A percentile compares a stretch with the other conserved stretches of the same genome.
Evolutionary conservation across 2,888 invertebrate species (phyloP).

Genomic region (Bibio marci): DNA sequence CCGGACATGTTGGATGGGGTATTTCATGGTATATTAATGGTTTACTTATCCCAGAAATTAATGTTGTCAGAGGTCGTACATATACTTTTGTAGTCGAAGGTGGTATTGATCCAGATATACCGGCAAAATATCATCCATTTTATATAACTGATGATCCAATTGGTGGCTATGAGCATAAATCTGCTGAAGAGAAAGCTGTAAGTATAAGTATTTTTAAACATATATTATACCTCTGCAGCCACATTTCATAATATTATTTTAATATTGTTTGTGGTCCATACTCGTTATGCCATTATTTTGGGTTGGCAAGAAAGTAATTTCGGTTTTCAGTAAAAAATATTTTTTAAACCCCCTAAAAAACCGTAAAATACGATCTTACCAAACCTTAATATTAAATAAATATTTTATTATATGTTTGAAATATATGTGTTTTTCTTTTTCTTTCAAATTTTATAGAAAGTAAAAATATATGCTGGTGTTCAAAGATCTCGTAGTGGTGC

Average conservation of each 20-base stretch:
- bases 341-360: not conserved
- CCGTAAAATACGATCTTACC: no score
- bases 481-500: slow-evolving; percentile 49
- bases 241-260: not conserved
- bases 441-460: slow-evolving; percentile 37
- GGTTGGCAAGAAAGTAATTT: no score
- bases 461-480: slow-evolving; percentile 70
- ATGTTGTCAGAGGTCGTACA: slow-evolving; percentile 68
- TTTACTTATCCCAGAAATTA: slow-evolving; percentile 76
- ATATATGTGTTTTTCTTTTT: no score
- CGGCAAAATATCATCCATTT: slow-evolving; percentile 82
- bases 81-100: slow-evolving; percentile 83
- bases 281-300: no score
- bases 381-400: no score
- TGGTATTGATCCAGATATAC: slow-evolving; percentile 56
- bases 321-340: no score
- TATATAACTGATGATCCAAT: slow-evolving; percentile 83
- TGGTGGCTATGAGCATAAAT: slow-evolving; percentile 78
- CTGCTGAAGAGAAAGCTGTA: slow-evolving; percentile 63
- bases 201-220: no score
- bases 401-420: no score
- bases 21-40: slow-evolving; percentile 92
- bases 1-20: slow-evolving; percentile 87
- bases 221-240: no score
- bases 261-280: no score